These are phyloP conservation scores for Drosophila fungiperda DNA, from an alignment of 2,888 invertebrate genomes.

Conservation along the genomic window DNA sequence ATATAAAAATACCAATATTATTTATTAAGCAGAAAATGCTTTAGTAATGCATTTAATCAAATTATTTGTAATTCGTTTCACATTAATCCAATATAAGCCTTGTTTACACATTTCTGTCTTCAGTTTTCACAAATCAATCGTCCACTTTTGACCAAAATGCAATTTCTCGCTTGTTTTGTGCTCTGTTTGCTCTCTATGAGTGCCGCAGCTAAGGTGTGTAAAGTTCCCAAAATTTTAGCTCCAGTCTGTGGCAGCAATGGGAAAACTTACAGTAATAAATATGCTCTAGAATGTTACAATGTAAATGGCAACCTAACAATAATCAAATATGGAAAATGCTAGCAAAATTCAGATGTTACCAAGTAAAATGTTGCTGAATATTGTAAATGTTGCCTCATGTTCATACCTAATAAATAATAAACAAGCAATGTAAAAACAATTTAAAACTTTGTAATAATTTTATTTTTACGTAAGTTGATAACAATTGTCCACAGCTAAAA, in stretches of 20 bases:
- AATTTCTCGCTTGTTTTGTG: background rate
- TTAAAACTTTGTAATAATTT: background rate
- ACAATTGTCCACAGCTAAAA: background rate
- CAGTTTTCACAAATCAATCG: background rate
- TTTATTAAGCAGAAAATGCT: background rate
- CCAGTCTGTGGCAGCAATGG: too few relatives aligned
- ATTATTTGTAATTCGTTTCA: background rate
- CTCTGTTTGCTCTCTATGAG: background rate
- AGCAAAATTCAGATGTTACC: background rate
- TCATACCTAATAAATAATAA: background rate
- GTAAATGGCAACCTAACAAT: background rate
- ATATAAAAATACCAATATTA: background rate
- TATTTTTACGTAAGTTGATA: background rate
- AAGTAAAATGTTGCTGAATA: background rate
- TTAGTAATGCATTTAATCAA: background rate
- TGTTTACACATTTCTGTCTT: background rate
- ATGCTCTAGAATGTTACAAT: too few relatives aligned
- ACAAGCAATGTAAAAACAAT: background rate
- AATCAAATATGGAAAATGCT: accelerated
- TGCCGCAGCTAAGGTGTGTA: too few relatives aligned
- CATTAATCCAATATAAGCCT: background rate
- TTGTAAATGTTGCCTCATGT: background rate
- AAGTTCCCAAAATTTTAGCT: accelerated
- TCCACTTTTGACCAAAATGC: background rate
- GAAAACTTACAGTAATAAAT: too few relatives aligned